Percentiles rank a stretch among this genome's conserved stretches.
Conservation (phyloP, 35 echinoderm and acorn worm genomes). For the Lytechinus pictus region DNA sequence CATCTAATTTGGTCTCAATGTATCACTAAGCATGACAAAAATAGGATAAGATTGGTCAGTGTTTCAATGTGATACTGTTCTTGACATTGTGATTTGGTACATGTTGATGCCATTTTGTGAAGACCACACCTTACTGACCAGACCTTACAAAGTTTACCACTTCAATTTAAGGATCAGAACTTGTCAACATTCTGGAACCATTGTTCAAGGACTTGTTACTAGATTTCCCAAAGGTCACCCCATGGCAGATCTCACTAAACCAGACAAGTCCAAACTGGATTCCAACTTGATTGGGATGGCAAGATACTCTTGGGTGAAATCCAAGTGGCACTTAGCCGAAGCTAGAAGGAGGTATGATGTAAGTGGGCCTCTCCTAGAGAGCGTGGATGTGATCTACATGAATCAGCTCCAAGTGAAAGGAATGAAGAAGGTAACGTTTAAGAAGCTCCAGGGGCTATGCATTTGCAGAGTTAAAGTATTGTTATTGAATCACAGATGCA, state of each 20-base stretch:
- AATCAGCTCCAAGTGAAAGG: not conserved
- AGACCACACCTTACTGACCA: not conserved
- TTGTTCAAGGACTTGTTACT: not conserved
- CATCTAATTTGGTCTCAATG: not conserved
- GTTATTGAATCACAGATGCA: not conserved
- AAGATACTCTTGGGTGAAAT: not conserved
- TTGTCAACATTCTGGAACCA: not conserved
- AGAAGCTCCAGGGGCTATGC: not conserved
- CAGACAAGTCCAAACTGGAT: not conserved
- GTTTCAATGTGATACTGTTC: not conserved
- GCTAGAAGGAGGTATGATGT: not conserved
- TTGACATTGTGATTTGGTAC: not conserved
- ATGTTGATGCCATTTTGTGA: not conserved
- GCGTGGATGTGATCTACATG: not conserved
- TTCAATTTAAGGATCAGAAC: not conserved
- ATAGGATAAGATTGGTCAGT: not conserved
- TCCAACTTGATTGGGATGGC: not conserved
- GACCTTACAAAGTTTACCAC: not conserved
- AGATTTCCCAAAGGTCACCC: not conserved
- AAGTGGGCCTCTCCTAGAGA: not conserved
- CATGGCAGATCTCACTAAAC: not conserved
- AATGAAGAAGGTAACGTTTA: not conserved
- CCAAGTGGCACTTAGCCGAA: not conserved
- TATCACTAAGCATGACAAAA: not conserved
- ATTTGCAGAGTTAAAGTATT: not conserved